phyloP scores from a whole-genome alignment of 2,113 vertebrate genomes.

The Aphelocoma coerulescens region DNA sequence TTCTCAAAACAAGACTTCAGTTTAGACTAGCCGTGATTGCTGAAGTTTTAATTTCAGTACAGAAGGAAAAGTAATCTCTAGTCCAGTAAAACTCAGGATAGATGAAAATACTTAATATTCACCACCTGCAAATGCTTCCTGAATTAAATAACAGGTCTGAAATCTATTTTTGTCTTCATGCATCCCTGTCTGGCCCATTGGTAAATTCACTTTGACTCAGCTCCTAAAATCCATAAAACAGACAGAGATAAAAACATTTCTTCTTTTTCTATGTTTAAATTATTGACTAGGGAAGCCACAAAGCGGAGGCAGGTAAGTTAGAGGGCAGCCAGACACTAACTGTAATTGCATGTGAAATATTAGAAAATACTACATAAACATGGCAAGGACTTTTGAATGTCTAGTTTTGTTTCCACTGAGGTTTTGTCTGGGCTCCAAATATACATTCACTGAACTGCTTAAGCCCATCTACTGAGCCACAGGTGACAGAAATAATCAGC shows the following conservation, averaged over 20 bases:
- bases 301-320: background rate
- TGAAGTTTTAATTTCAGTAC: background rate
- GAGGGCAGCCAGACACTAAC: constrained; percentile 15
- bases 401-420: constrained; percentile 14
- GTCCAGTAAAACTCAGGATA: background rate
- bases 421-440: constrained; percentile 31
- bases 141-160: constrained; percentile 16
- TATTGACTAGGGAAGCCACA: background rate
- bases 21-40: background rate
- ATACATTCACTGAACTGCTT: background rate
- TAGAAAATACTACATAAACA: constrained; percentile 53
- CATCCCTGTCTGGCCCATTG: background rate
- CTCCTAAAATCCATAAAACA: background rate
- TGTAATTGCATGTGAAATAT: constrained; percentile 20
- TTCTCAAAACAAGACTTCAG: background rate
- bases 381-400: background rate
- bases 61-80: background rate
- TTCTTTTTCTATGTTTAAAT: background rate
- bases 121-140: background rate
- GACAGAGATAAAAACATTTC: background rate
- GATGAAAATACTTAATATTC: background rate
- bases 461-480: background rate
- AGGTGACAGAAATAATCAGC: constrained; percentile 10
- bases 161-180: background rate
- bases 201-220: background rate